Evolutionary conservation across 2,797 vertebrate genomes (phyloP).

Genomic region (Acridotheres tristis): DNA sequence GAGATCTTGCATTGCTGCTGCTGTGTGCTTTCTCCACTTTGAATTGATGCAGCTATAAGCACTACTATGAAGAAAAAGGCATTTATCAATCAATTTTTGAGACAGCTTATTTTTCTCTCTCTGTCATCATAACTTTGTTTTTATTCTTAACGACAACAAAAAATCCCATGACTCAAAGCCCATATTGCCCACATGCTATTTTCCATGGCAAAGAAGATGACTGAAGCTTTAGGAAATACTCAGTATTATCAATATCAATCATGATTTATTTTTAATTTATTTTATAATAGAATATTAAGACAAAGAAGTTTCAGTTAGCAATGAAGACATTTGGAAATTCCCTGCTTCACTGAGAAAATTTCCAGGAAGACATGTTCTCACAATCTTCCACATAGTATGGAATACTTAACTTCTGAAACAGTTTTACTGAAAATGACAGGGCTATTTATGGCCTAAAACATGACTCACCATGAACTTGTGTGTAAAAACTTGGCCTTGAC

Average conservation of each 20-base stretch:
- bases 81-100: neutral
- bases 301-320: neutral
- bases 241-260: neutral
- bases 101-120: neutral
- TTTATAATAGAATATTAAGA: neutral
- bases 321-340: neutral
- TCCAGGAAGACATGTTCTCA: neutral
- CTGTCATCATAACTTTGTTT: neutral
- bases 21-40: neutral
- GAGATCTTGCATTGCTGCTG: neutral
- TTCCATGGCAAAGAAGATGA: neutral
- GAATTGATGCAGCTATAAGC: neutral
- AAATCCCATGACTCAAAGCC: neutral
- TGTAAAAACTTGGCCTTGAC: neutral
- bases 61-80: neutral
- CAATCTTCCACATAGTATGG: neutral
- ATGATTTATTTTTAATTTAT: neutral
- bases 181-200: neutral
- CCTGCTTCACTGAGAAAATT: neutral
- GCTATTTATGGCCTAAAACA: neutral
- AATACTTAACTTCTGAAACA: neutral
- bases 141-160: neutral
- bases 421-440: neutral
- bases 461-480: neutral
- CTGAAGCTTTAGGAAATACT: neutral